These are phyloP conservation scores for Rhabdomys pumilio DNA, from an alignment of 2,797 vertebrate species.

Conservation along the genomic window DNA sequence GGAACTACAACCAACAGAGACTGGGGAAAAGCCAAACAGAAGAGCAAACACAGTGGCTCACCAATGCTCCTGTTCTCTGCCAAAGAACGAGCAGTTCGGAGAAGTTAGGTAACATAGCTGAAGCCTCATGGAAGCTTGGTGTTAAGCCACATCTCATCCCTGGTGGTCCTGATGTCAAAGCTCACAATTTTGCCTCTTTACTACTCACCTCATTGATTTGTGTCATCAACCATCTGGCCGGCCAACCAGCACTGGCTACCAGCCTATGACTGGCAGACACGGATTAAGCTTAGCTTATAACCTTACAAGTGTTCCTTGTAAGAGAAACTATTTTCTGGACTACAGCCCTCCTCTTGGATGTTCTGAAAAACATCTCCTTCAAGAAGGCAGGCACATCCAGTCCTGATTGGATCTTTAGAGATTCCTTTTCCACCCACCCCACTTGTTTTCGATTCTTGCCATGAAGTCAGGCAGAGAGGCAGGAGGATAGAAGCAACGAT, in stretches of 20 bases:
- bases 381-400: neutral
- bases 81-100: neutral
- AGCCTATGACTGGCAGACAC: neutral
- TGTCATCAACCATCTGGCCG: neutral
- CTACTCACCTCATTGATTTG: neutral
- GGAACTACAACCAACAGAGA: neutral
- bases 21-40: neutral
- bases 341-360: neutral
- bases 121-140: neutral
- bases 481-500: neutral
- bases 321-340: neutral
- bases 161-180: neutral
- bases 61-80: neutral
- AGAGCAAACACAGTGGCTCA: neutral
- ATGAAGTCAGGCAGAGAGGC: constrained; percentile 12
- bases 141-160: neutral
- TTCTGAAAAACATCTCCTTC: constrained; percentile 18
- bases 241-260: neutral
- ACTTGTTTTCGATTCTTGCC: constrained; percentile 28
- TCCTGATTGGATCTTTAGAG: constrained; percentile 51
- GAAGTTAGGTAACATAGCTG: neutral
- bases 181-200: neutral
- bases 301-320: neutral
- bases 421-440: neutral
- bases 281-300: neutral